Base-by-base conservation (phyloP, 2,888 invertebrate species). In the Drosophila rubida region DNA sequence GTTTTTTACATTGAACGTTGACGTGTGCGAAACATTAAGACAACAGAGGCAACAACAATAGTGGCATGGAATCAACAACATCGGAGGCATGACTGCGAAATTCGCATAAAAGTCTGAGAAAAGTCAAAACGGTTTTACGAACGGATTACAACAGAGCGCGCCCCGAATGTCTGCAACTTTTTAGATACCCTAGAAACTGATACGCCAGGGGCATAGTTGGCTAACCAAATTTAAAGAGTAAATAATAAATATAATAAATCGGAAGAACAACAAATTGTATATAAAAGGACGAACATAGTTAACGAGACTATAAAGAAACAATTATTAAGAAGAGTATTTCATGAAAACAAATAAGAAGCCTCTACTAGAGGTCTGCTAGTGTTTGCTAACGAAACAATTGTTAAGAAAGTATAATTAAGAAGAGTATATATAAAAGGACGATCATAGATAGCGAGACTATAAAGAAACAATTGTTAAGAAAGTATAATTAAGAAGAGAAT, bases 51-150 rank as follows among this genome's bases (percentile, higher is more conserved):
- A 60, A 35, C 44, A 57, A 55, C 49, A 75, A 62, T 57, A 59
- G 50, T 37, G 35, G 8, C 13, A 37, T 37, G 35, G 35, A 37
- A 37, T 14, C 42, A 23, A 23, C 42, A 42, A 4, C 11, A 42
- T 9, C 42, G 14, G 42, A 45, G 39, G 37, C 71, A 66, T 71
- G 69, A 73, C 75, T 80, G 64, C 71, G 80, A 87, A 82, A 78
- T 85, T 85, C 80, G 82, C 82, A 87, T 75, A 73, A 71, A 74
- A 76, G 65, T 75, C 76, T 84, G 78, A 75, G 87, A 82, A 84
- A 75, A 77, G 71, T 51, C 71, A 71, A 82, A 85, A 82, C 77
- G 66, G 77, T 86, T 86, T 75, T 67, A 68, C 50, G 64, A 58
- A 60, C 71, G 71, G 82, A 80, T 83, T 83, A 86, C 75, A 63